Evolutionary conservation across 2,888 invertebrate species (phyloP), one percentile per base, ranked within the genome.

Genomic region (Ligdia adustata): DNA sequence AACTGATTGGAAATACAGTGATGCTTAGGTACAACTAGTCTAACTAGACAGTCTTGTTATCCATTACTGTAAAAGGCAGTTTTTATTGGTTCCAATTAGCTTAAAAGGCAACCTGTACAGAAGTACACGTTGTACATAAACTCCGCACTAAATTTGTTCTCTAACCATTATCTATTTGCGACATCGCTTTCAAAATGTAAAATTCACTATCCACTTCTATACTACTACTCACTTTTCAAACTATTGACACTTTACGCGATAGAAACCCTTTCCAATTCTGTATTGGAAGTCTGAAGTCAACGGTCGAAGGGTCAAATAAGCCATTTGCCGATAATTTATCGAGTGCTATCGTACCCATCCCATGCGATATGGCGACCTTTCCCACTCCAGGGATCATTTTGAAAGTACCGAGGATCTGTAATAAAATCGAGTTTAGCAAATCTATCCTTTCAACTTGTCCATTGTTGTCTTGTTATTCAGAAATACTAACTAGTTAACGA

Each of bases 291-390:
- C 15, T 34, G 31, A 37, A 40, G 49, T 37, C 38, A 39, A 48
- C 37, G 51, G 44, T 55, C 49, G 45, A 48, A 52, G 52, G 64
- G 66, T 66, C 60, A 54, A 60, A 52, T 51, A 52, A 59, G 52
- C 54, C 29, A 63, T 64, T 62, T 58, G 57, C 57, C 52, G 66
- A 60, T 61, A 47, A 55, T 52, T 46, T 52, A 55, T 49, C 45
- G 42, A 29, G 46, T 31, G 33, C 24, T 52, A 39, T 47, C 39
- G 47, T 14, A 29, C 15, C 39, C 13, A 9, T 39, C 28, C 20
- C 24, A 26, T 37, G 55, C 55, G 52, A 56, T 52, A 44, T 49
- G 28, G 20, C 60, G 63, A 64, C 66, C 61, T 64, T 60, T 52
- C 39, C 32, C 45, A 50, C 52, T 54, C 32, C 11, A 56, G 40